A percentile compares a stretch with the other conserved stretches of the same genome.
Conservation (phyloP, 2,797 vertebrate genomes). For the Agapornis canus region DNA sequence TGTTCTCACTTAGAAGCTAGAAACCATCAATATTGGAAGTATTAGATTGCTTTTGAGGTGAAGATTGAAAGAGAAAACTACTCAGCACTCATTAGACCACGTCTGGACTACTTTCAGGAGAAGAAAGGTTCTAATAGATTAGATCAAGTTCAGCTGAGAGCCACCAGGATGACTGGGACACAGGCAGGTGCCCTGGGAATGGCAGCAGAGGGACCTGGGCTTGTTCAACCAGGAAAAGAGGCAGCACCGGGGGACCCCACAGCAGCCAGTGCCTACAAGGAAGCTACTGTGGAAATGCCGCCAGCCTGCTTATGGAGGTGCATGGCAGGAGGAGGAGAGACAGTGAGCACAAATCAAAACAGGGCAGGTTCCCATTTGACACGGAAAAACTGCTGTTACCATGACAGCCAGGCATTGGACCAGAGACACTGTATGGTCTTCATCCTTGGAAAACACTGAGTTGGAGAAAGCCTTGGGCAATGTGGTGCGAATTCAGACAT, state of each 20-base stretch:
- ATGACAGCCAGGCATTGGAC: not conserved
- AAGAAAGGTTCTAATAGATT: not conserved
- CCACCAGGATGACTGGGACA: not conserved
- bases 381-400: not conserved
- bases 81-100: not conserved
- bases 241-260: not conserved
- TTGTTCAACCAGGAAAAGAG: not conserved
- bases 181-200: not conserved
- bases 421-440: accelerated
- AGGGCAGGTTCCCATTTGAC: not conserved
- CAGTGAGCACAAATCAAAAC: not conserved
- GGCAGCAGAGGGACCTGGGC: not conserved
- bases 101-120: not conserved
- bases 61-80: not conserved
- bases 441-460: not conserved
- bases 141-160: not conserved
- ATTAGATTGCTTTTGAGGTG: not conserved
- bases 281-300: not conserved
- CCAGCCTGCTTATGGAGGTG: not conserved
- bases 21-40: not conserved
- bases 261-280: not conserved
- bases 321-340: not conserved
- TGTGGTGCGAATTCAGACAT: not conserved
- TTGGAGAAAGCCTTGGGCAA: not conserved
- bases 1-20: constrained; percentile 11